Percentiles rank a stretch among this genome's conserved stretches.
Evolutionary conservation across 2,888 invertebrate species (phyloP).

Genomic region (Drosophila paucipuncta): DNA sequence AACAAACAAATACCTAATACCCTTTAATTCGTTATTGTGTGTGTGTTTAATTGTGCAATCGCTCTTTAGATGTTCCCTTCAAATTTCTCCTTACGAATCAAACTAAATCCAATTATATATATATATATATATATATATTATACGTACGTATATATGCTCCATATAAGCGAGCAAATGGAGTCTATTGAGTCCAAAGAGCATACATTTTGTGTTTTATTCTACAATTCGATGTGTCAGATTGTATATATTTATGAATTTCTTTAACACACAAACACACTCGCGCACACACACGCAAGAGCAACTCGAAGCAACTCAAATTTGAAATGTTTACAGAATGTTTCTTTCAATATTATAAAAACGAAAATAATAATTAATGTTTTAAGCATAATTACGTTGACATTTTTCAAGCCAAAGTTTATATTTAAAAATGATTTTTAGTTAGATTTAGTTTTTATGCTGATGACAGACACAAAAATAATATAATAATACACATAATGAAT

Average conservation of each 20-base stretch:
- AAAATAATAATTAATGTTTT: conserved; percentile 51
- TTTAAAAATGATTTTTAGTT: conserved; percentile 75
- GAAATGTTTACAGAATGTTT: conserved; percentile 44
- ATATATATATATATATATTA: conserved; percentile 5
- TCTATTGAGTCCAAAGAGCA: conserved; percentile 56
- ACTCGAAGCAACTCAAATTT: conserved; percentile 66
- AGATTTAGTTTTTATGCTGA: conserved; percentile 72
- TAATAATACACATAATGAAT: conserved; percentile 37
- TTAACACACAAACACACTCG: conserved; percentile 32
- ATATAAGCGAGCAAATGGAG: conserved; percentile 13
- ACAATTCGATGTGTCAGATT: conserved; percentile 50
- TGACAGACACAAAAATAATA: conserved; percentile 42
- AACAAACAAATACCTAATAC: conserved; percentile 49
- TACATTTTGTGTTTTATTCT: conserved; percentile 38
- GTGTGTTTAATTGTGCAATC: conserved; percentile 78
- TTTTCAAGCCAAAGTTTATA: conserved; percentile 84
- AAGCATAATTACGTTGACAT: conserved; percentile 77
- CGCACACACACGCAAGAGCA: conserved; percentile 34
- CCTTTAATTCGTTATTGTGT: conserved; percentile 61
- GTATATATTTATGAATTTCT: conserved; percentile 64
- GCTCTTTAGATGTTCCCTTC: conserved; percentile 70
- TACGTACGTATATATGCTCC: conserved; percentile 14
- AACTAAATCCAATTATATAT: conserved; percentile 24
- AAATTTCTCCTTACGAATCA: conserved; percentile 38
- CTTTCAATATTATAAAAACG: conserved; percentile 41